These are phyloP conservation scores for Simalia tracyae DNA, from an alignment of 2,797 vertebrate genomes.

Conservation along the genomic window DNA sequence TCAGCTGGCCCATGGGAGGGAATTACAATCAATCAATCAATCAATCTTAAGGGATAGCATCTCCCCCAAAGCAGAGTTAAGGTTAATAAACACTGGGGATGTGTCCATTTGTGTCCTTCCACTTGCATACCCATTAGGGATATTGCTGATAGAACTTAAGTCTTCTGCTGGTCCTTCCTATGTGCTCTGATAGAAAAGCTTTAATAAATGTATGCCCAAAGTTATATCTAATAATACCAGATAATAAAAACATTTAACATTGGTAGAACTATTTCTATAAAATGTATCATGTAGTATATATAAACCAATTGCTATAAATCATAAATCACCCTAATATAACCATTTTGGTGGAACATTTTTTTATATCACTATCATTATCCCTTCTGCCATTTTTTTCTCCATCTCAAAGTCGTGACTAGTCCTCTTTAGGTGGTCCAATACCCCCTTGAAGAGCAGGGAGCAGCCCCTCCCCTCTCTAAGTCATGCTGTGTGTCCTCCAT, in stretches of 20 bases:
- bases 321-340: not conserved
- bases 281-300: not conserved
- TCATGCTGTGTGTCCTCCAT: not conserved
- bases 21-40: not conserved
- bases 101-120: not conserved
- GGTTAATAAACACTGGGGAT: not conserved
- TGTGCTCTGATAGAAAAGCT: not conserved
- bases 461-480: not conserved
- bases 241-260: not conserved
- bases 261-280: not conserved
- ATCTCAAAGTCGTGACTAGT: not conserved
- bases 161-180: not conserved
- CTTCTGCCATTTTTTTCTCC: not conserved
- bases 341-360: not conserved
- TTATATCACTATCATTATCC: not conserved
- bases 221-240: not conserved
- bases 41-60: not conserved
- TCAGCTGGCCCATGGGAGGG: not conserved
- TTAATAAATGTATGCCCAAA: not conserved
- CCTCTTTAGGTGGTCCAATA: not conserved
- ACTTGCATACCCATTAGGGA: not conserved
- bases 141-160: not conserved
- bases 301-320: not conserved
- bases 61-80: not conserved
- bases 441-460: not conserved